Base-by-base conservation (phyloP, 2,113 vertebrate species). In the Mus pahari region DNA sequence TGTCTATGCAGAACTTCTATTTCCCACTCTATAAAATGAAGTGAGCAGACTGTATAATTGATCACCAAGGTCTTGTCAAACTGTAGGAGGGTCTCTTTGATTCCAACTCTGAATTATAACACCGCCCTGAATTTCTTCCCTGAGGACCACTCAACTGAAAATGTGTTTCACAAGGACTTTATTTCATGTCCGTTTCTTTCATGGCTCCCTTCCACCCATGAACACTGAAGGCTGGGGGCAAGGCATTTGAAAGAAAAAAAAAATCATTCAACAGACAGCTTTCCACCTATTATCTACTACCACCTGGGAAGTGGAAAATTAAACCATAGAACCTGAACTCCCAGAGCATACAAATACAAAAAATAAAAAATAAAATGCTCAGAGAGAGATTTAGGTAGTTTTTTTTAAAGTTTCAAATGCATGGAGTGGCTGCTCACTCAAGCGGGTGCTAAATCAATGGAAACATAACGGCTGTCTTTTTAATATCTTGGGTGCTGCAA, bases 391-490 rank as follows among this genome's bases (percentile, higher is more conserved):
- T 96, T 48, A 55, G 45, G 64, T 94, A 83, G 78, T 91, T 96
- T 98, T 97, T 97, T 95, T 92, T 97, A 92, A 98, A 96, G 7
- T 77, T 94, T 90, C 93, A 62, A 96, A 91, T 90, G 90, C 95
- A 97, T 97, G 7, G 97, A 86, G 97, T 84, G 93, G 86, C 96
- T 89, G 62, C 36, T 75, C 84, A 89, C 73, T 95, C 95, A 83
- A 96, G 73, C 86, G 83, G 94, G 90, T 95, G 95, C 28, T 94
- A 81, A 97, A 96, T 96, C 94, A 75, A 50, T 96, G 77, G 95
- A 94, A 97, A 92, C 89, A 93, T 64, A 98, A 96, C 84, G 92
- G 31, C 48, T 94, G 53, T 93, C 95, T 94, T 42, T 97, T 96
- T 55, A 66, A 92, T 13, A 0, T 89, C 95, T 78, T 87, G 71